These are phyloP conservation scores for Hypomecis atomaria DNA, from an alignment of 2,888 invertebrate species.

Conservation along the genomic window DNA sequence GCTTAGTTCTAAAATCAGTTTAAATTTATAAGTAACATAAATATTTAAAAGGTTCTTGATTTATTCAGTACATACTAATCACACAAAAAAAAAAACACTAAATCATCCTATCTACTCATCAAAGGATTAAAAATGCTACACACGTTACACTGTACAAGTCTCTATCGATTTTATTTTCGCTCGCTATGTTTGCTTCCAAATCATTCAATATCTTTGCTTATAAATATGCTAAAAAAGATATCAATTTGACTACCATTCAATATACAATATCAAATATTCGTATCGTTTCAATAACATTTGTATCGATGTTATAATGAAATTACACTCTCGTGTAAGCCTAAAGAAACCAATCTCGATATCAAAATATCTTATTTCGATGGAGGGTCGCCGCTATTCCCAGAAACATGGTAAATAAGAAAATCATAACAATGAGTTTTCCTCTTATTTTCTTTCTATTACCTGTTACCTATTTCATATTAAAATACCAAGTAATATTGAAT, in stretches of 20 bases:
- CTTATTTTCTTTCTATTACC: not conserved
- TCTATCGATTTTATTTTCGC: conserved; percentile 1
- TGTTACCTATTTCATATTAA: not conserved
- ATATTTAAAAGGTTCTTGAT: too few relatives aligned
- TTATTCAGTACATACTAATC: too few relatives aligned
- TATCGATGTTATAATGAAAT: conserved; percentile 10
- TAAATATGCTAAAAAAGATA: not conserved
- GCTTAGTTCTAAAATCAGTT: too few relatives aligned
- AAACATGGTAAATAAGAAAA: conserved; percentile 8
- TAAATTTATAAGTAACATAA: too few relatives aligned
- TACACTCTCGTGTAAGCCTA: conserved; percentile 2
- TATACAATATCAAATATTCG: conserved; percentile 6
- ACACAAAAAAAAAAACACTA: too few relatives aligned
- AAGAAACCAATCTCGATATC: conserved; percentile 3
- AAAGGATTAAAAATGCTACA: too few relatives aligned
- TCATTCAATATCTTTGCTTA: not conserved
- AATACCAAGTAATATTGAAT: too few relatives aligned
- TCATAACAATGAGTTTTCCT: conserved; percentile 3
- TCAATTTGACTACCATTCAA: conserved; percentile 5
- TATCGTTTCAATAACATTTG: conserved; percentile 9
- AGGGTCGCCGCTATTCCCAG: conserved; percentile 12
- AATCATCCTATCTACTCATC: too few relatives aligned
- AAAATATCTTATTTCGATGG: not conserved
- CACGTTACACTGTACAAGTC: not conserved
- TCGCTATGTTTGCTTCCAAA: not conserved